Evolutionary conservation across 2,113 vertebrate species (phyloP).

Genomic region (Australoheros scitulus): DNA sequence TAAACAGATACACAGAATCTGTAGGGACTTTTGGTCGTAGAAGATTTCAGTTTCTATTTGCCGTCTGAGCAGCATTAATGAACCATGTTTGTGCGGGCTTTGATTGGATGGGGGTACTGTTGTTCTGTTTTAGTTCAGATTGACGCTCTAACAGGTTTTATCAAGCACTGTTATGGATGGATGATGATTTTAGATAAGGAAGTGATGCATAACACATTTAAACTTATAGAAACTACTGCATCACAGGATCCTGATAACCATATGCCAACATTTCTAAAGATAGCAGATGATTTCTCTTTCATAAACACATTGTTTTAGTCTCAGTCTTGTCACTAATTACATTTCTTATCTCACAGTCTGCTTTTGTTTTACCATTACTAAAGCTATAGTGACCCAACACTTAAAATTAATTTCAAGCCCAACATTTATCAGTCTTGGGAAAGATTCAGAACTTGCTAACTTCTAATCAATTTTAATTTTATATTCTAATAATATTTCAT

Average conservation of each 20-base stretch:
- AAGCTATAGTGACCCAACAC: constrained; percentile 4
- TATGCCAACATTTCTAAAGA: background rate
- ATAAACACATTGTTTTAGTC: constrained; percentile 6
- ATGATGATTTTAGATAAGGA: background rate
- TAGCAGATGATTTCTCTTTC: background rate
- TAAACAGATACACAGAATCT: background rate
- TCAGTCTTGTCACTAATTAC: constrained; percentile 10
- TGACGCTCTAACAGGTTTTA: background rate
- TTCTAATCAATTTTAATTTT: constrained; percentile 10
- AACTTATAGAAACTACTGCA: background rate
- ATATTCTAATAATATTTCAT: background rate
- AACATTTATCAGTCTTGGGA: background rate
- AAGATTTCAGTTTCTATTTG: background rate
- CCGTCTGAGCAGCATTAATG: background rate
- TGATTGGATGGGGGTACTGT: background rate
- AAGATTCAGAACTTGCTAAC: background rate
- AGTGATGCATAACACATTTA: background rate
- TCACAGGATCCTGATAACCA: background rate
- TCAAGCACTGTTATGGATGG: background rate
- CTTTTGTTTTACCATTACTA: constrained; percentile 4
- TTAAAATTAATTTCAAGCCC: constrained; percentile 2
- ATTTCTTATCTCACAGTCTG: constrained; percentile 22
- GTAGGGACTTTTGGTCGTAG: background rate
- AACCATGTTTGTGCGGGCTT: background rate
- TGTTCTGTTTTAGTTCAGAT: background rate